Evolutionary conservation across 1,140 invertebrate genomes (phyloP).

Genomic region (Sesamia nonagrioides): DNA sequence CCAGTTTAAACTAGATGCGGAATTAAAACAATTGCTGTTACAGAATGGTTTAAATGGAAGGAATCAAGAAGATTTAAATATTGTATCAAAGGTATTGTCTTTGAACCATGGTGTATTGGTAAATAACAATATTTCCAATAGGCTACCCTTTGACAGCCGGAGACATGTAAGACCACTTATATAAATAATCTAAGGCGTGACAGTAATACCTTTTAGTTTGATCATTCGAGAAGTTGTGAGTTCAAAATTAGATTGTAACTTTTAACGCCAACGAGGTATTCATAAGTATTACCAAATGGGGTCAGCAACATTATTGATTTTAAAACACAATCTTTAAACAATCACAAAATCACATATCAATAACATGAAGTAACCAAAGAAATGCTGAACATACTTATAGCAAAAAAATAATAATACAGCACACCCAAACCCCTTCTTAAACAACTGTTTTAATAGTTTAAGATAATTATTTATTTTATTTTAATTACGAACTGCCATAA

Average conservation of each 20-base stretch:
- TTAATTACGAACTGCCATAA: conserved; percentile 75
- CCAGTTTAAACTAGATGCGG: conserved; percentile 85
- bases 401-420: background rate
- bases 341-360: conserved; percentile 22
- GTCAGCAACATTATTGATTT: background rate
- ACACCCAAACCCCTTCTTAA: conserved; percentile 1
- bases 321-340: conserved; percentile 16
- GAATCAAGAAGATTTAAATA: conserved; percentile 91
- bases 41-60: conserved; percentile 89
- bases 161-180: conserved; percentile 68
- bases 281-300: background rate
- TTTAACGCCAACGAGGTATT: conserved; percentile 6
- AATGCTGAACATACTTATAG: conserved; percentile 22
- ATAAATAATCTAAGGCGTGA: conserved; percentile 3
- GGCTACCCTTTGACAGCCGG: conserved; percentile 75
- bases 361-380: conserved; percentile 62
- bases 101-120: conserved; percentile 90
- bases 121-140: conserved; percentile 72
- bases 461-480: conserved; percentile 74
- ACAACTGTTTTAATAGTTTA: conserved; percentile 41
- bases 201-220: conserved; percentile 7
- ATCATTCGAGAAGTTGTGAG: background rate
- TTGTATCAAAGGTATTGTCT: conserved; percentile 93
- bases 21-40: conserved; percentile 89
- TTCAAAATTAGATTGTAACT: conserved; percentile 9